phyloP scores from a whole-genome alignment of 2,797 vertebrate genomes.

The Sphenopsis melanotis region DNA sequence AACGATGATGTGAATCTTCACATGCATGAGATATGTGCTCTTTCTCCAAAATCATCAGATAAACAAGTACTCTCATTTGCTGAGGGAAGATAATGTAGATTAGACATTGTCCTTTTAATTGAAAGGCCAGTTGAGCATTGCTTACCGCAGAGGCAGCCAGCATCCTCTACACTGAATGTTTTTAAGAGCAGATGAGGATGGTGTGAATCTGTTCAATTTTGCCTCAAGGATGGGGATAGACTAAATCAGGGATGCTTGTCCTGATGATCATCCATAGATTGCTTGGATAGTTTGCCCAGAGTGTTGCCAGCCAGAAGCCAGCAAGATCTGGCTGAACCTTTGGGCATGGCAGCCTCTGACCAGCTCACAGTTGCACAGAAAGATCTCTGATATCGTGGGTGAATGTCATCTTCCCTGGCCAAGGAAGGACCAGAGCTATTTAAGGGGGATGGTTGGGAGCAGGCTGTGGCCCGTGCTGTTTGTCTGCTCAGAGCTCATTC shows the following conservation, averaged over 20 bases:
- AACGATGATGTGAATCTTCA: not conserved
- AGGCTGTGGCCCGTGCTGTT: not conserved
- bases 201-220: not conserved
- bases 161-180: not conserved
- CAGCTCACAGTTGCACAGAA: not conserved
- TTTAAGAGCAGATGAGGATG: not conserved
- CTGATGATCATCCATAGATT: rapidly evolving
- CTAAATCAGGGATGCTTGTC: not conserved
- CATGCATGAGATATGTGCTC: not conserved
- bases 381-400: not conserved
- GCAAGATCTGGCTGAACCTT: rapidly evolving
- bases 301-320: not conserved
- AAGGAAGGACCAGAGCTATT: not conserved
- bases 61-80: not conserved
- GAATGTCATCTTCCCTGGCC: not conserved
- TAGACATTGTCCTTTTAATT: not conserved
- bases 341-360: not conserved
- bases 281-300: not conserved
- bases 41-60: not conserved
- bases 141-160: rapidly evolving
- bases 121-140: not conserved
- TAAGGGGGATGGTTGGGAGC: not conserved
- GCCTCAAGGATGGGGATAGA: not conserved
- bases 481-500: not conserved
- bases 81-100: not conserved